A percentile compares a stretch with the other conserved stretches of the same genome.
These are phyloP conservation scores for Melanostigma gelatinosum DNA, from an alignment of 2,113 vertebrate genomes.

Conservation along the genomic window DNA sequence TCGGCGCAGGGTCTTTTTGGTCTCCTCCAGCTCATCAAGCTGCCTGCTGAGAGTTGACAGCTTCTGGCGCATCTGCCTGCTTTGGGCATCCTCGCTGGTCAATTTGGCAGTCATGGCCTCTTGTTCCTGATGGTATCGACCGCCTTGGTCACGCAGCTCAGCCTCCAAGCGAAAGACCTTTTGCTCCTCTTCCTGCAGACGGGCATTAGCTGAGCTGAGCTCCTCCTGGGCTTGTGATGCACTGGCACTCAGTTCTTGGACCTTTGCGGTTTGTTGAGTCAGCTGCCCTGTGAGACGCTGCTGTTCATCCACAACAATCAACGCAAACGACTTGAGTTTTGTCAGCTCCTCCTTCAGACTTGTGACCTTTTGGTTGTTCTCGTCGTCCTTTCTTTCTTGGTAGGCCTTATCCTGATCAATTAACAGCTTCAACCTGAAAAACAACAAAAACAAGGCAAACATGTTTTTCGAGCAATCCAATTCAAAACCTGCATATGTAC, in stretches of 20 bases:
- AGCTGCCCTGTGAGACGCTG: constrained; percentile 91
- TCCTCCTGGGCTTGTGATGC: constrained; percentile 87
- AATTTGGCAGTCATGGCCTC: constrained; percentile 93
- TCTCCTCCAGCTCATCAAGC: constrained; percentile 95
- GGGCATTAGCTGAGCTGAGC: constrained; percentile 85
- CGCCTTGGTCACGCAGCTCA: constrained; percentile 85
- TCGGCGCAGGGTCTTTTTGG: constrained; percentile 91
- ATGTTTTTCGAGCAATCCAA: not conserved
- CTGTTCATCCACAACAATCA: constrained; percentile 97
- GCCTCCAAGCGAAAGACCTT: constrained; percentile 88
- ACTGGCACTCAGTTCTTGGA: constrained; percentile 87
- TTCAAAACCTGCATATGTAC: not conserved
- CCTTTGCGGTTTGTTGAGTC: constrained; percentile 87
- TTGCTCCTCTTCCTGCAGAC: constrained; percentile 87
- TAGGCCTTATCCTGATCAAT: constrained; percentile 90
- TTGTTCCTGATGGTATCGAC: constrained; percentile 87
- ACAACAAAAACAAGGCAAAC: constrained; percentile 35
- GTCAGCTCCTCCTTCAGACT: constrained; percentile 92
- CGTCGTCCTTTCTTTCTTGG: constrained; percentile 89
- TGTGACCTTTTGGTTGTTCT: constrained; percentile 86
- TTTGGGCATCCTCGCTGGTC: constrained; percentile 93
- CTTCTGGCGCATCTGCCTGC: constrained; percentile 91
- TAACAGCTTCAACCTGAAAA: constrained; percentile 91
- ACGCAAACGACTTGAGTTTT: constrained; percentile 95
- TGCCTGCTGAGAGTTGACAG: constrained; percentile 91